Conservation (phyloP, 2,888 invertebrate species). For the Argyra leucocephala region DNA sequence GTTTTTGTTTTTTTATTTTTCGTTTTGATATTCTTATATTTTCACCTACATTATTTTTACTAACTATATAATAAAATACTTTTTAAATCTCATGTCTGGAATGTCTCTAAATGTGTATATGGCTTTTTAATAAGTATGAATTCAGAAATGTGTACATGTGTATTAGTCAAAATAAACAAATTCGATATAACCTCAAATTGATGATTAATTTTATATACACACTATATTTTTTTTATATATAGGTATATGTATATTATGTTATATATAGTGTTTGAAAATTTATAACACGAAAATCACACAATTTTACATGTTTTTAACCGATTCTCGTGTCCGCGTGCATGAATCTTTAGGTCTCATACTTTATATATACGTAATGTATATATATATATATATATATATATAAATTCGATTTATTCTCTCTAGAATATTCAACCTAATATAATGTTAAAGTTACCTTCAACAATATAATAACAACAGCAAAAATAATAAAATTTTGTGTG, state of each 20-base stretch:
- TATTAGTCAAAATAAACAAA: neutral
- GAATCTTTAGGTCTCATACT: slow-evolving; percentile 11
- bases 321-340: slow-evolving; percentile 19
- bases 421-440: neutral
- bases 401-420: neutral
- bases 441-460: neutral
- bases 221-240: neutral
- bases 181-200: neutral
- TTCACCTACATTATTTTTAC: too few species aligned
- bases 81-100: too few species aligned
- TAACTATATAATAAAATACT: too few species aligned
- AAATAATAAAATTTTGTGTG: neutral
- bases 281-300: neutral
- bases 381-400: too few species aligned
- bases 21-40: too few species aligned
- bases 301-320: neutral
- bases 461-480: neutral
- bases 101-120: too few species aligned
- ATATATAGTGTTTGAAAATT: neutral
- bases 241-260: neutral
- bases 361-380: too few species aligned
- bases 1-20: too few species aligned
- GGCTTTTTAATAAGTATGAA: too few species aligned
- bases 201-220: too few species aligned
- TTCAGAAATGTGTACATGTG: too few species aligned